Percentiles rank a stretch among this genome's conserved stretches.
Conservation (phyloP, 1,140 invertebrate species). For the Rhynchophorus ferrugineus region DNA sequence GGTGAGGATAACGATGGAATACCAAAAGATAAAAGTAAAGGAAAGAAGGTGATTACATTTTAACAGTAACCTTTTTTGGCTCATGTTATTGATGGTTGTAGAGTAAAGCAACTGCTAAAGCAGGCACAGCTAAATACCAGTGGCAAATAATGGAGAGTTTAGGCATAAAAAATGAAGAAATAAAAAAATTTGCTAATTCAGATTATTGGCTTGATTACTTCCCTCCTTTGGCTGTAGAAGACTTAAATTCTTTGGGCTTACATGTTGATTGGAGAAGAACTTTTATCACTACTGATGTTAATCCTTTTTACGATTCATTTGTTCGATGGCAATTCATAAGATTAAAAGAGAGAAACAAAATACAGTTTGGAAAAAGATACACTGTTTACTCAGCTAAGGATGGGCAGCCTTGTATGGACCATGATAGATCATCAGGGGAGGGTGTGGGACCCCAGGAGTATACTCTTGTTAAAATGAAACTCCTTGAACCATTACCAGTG, state of each 20-base stretch:
- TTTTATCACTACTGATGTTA: constrained; percentile 97
- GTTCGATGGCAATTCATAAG: constrained; percentile 93
- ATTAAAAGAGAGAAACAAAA: constrained; percentile 80
- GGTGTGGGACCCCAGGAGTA: constrained; percentile 98
- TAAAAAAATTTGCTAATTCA: constrained; percentile 86
- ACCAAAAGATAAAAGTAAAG: constrained; percentile 92
- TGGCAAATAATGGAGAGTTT: constrained; percentile 98
- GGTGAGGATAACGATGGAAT: constrained; percentile 52
- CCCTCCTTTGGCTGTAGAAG: constrained; percentile 79
- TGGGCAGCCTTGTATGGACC: constrained; percentile 99
- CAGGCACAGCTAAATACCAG: constrained; percentile 84
- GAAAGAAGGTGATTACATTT: constrained; percentile 71
- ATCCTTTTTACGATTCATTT: constrained; percentile 98
- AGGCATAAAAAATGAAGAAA: constrained; percentile 85
- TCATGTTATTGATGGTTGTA: constrained; percentile 38
- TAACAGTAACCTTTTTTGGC: constrained; percentile 1
- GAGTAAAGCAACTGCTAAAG: constrained; percentile 95
- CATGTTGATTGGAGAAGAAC: constrained; percentile 95
- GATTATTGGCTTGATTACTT: constrained; percentile 94
- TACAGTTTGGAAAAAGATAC: constrained; percentile 95
- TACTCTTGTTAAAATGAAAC: constrained; percentile 91
- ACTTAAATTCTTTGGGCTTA: constrained; percentile 82
- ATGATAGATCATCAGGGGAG: constrained; percentile 92
- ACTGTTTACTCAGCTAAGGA: constrained; percentile 96
- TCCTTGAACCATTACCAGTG: constrained; percentile 66